Evolutionary conservation across 2,888 invertebrate species (phyloP).

Genomic region (Epirrhoe tristata): DNA sequence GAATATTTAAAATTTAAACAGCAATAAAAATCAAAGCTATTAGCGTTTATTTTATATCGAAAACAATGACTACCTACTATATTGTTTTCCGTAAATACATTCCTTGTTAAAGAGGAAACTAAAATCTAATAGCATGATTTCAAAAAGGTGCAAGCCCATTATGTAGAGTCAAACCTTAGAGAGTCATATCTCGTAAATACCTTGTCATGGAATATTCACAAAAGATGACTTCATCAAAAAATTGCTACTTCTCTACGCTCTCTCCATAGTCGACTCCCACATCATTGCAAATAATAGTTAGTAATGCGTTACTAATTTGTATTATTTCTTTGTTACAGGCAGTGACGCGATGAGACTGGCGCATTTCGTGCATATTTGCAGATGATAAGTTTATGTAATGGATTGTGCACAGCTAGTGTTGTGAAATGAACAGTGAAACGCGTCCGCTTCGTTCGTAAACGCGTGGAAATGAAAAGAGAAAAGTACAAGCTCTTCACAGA

Average conservation of each 20-base stretch:
- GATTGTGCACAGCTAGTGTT: slow-evolving; percentile 51
- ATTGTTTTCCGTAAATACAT: neutral
- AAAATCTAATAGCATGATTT: neutral
- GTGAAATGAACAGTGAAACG: slow-evolving; percentile 73
- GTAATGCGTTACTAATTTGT: slow-evolving; percentile 47
- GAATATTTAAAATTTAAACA: slow-evolving; percentile 13
- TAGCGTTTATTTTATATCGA: slow-evolving; percentile 14
- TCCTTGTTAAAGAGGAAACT: neutral
- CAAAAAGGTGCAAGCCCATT: neutral
- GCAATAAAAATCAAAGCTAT: slow-evolving; percentile 22
- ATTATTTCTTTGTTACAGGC: slow-evolving; percentile 61
- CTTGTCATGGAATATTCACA: neutral
- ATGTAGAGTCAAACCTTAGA: too few species aligned
- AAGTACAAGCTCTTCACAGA: slow-evolving; percentile 75
- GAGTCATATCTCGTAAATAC: neutral
- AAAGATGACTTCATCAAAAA: slow-evolving; percentile 32
- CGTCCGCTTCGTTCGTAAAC: slow-evolving; percentile 56
- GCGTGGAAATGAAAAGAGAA: slow-evolving; percentile 84
- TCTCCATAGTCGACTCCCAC: slow-evolving; percentile 40
- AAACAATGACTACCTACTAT: neutral
- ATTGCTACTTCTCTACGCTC: slow-evolving; percentile 35
- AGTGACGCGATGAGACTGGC: slow-evolving; percentile 53
- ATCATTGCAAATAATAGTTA: slow-evolving; percentile 34
- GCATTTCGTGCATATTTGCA: slow-evolving; percentile 50
- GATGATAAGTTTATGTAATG: slow-evolving; percentile 61